Evolutionary conservation across 2,888 invertebrate genomes (phyloP), one percentile per base, ranked within the genome.

Genomic region (Acanthococcus lagerstroemiae): DNA sequence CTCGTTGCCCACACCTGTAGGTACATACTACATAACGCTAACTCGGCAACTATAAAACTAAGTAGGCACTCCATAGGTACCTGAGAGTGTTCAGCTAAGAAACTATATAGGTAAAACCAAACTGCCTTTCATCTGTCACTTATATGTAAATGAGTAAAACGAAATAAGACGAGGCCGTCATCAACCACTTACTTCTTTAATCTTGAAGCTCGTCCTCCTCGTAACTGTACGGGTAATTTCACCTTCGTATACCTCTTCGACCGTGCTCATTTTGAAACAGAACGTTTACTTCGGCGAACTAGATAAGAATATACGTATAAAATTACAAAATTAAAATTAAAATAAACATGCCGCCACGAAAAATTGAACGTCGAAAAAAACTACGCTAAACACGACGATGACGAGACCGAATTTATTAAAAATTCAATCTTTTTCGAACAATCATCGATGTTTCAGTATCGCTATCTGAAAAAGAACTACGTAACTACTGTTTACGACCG

Each of bases 171-270:
- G 19, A 45, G 15, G 17, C 19, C 15, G 5, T 21, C 15, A 12
- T 12, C 6, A 15, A 48, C 5, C 6, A 55, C 55, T 82, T 82
- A 85, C 85, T 83, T 85, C 85, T 80, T 84, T 81, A 77, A 84
- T 85, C 80, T 83, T 84, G 79, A 83, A 80, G 79, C 80, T 84
- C 75, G 81, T 84, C 58, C 73, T 72, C 79, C 83, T 81, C 77
- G 84, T 81, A 78, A 83, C 81, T 79, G 84, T 84, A 76, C 84
- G 81, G 77, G 83, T 82, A 79, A 85, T 82, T 79, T 83, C 82
- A 75, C 81, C 82, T 78, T 84, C 84, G 80, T 83, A 84, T 72
- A 80, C 78, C 77, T 84, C 84, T 78, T 85, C 84, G 76, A 84
- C 82, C 73, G 84, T 84, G 77, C 83, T 83, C 80, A 73, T 73